Percentiles rank a stretch among this genome's conserved stretches.
Conservation (phyloP, 2,113 vertebrate genomes). For the Hypocryptadius cinnamomeus region DNA sequence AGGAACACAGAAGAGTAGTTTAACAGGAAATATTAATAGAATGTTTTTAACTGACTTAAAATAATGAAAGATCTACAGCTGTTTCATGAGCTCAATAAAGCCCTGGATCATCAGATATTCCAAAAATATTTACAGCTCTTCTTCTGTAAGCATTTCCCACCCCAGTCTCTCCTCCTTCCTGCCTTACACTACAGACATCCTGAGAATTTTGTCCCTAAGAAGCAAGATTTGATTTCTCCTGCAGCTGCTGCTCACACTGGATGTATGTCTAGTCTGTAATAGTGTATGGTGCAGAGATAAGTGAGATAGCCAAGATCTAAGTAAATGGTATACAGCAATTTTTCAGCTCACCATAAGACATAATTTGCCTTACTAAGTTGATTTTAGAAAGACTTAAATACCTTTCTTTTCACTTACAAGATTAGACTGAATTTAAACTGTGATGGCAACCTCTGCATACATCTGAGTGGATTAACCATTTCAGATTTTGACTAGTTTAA, state of each 20-base stretch:
- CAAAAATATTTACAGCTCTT: not conserved
- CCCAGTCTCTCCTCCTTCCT: not conserved
- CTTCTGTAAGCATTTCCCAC: not conserved
- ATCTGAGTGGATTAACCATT: not conserved
- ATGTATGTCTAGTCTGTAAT: not conserved
- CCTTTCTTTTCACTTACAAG: not conserved
- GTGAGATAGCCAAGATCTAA: not conserved
- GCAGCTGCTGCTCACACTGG: not conserved
- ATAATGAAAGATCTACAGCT: not conserved
- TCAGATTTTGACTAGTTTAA: not conserved
- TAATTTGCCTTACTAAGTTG: not conserved
- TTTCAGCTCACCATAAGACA: not conserved
- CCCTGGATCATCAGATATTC: not conserved
- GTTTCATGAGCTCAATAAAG: not conserved
- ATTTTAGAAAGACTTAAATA: not conserved
- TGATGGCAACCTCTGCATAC: not conserved
- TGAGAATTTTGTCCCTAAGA: not conserved
- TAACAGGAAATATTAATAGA: not conserved
- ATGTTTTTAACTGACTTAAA: not conserved
- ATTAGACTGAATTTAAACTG: not conserved
- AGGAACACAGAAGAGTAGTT: not conserved
- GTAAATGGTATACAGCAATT: not conserved
- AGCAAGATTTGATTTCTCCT: not conserved
- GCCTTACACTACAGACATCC: not conserved
- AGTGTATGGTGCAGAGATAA: not conserved